These are phyloP conservation scores for Diloba caeruleocephala DNA, from an alignment of 2,888 invertebrate genomes.

Conservation along the genomic window DNA sequence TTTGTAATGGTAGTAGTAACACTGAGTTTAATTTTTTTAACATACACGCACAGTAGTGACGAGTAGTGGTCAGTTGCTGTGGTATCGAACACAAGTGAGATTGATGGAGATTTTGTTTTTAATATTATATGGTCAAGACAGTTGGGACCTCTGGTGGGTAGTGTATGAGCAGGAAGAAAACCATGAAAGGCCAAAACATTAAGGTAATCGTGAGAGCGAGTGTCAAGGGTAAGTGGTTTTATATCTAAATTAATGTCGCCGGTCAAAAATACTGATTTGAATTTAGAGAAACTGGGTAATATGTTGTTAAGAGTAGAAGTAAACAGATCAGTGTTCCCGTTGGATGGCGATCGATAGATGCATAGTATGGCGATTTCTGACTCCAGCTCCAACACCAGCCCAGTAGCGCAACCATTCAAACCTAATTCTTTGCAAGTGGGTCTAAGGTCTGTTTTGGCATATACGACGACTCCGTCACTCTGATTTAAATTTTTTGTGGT, in stretches of 20 bases:
- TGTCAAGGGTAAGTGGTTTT: neutral
- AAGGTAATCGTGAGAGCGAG: constrained; percentile 2
- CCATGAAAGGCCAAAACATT: constrained; percentile 1
- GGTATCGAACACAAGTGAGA: constrained; percentile 17
- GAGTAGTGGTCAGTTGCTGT: constrained; percentile 35
- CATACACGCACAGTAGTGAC: constrained; percentile 2
- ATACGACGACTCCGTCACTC: too few relatives aligned
- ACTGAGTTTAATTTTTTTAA: neutral
- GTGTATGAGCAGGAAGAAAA: constrained; percentile 4
- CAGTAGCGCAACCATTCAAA: neutral
- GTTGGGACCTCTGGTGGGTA: constrained; percentile 7
- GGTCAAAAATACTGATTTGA: neutral
- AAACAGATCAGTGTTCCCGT: neutral
- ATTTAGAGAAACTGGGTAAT: neutral
- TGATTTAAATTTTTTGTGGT: too few relatives aligned
- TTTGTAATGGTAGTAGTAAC: neutral
- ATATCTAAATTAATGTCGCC: constrained; percentile 6
- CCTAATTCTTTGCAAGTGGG: too few relatives aligned
- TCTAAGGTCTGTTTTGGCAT: too few relatives aligned
- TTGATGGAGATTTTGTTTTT: neutral
- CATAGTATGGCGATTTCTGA: constrained; percentile 3
- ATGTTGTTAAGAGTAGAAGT: neutral
- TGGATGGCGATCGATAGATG: constrained; percentile 6
- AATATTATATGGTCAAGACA: constrained; percentile 38
- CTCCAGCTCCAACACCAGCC: neutral